These are phyloP conservation scores for Steatornis caripensis DNA, from an alignment of 2,113 vertebrate genomes.

Conservation along the genomic window DNA sequence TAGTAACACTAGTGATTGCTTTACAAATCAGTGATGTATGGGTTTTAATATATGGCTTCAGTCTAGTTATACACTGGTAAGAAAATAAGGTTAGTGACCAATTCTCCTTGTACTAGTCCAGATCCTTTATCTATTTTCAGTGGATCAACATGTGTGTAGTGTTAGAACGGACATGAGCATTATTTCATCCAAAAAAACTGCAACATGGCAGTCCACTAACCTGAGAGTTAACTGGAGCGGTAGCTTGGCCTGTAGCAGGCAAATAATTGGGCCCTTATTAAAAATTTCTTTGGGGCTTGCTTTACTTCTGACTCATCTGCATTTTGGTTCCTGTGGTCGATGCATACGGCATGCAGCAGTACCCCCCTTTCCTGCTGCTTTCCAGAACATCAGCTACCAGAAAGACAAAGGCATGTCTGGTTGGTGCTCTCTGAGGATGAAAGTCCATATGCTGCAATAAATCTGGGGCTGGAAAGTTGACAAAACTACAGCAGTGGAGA, in stretches of 20 bases:
- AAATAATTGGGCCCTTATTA: neutral
- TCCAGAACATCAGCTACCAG: neutral
- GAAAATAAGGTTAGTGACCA: neutral
- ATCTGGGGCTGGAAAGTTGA: neutral
- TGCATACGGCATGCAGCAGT: neutral
- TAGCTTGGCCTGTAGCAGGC: neutral
- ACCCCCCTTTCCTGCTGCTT: neutral
- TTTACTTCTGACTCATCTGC: neutral
- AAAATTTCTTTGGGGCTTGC: neutral
- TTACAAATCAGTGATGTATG: neutral
- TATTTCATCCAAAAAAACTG: neutral
- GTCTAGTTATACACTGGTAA: neutral
- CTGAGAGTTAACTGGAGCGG: neutral
- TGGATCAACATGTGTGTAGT: neutral
- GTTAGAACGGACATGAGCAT: neutral
- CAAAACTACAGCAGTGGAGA: neutral
- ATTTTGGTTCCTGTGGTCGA: neutral
- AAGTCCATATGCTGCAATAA: constrained; percentile 11
- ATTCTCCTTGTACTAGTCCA: neutral
- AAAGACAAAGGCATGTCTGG: neutral
- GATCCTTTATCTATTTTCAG: neutral
- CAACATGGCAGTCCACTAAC: neutral
- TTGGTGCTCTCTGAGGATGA: neutral
- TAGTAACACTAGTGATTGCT: neutral
- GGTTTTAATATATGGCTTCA: neutral